Base-by-base conservation (phyloP, 2,888 invertebrate genomes). In the Polydrusus tereticollis region DNA sequence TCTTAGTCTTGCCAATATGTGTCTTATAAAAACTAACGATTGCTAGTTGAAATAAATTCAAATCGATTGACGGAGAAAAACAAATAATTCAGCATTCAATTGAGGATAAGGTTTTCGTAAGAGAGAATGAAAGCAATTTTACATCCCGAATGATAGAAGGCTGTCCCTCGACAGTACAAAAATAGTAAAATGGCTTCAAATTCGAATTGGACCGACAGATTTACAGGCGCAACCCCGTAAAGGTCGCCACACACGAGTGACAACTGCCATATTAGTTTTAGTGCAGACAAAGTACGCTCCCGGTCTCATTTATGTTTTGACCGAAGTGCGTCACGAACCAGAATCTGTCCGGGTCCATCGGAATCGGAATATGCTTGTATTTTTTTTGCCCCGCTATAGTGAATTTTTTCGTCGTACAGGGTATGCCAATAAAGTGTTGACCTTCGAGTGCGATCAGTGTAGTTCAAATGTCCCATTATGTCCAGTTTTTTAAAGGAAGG, bases 261-360 rank as follows among this genome's bases (percentile, higher is more conserved):
- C 60, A 81, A 80, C 84, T 84, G 84, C 84, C 84, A 83, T 83
- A 84, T 84, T 83, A 83, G 83, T 84, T 84, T 84, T 80, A 84
- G 84, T 81, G 84, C 84, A 84, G 83, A 75, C 65, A 67, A 57
- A 26, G 59, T 47, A 43, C 58, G 60, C 50, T 50, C 38, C 59
- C 50, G 52, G 21, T 33, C 23, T 20, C 29, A 14, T 7, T 16
- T 14, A 18, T 12, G 21, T 43, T 50, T 38, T n/a, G 59, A 21
- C 26, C 60, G 50, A 52, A 50, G 12, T 36, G 45, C 59, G 52
- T 52, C 36, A 67, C 33, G 41, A 50, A 16, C 10, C 16, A 47
- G 20, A 64, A 72, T 72, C 72, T 72, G 72, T 72, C 57, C 38
- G 1, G 72, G 68, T 72, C 68, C 68, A 72, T 64, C 41, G 21